These are phyloP conservation scores for Tethya wilhelma DNA, from an alignment of 37 sponge, comb jelly and placozoan species.

Conservation along the genomic window DNA sequence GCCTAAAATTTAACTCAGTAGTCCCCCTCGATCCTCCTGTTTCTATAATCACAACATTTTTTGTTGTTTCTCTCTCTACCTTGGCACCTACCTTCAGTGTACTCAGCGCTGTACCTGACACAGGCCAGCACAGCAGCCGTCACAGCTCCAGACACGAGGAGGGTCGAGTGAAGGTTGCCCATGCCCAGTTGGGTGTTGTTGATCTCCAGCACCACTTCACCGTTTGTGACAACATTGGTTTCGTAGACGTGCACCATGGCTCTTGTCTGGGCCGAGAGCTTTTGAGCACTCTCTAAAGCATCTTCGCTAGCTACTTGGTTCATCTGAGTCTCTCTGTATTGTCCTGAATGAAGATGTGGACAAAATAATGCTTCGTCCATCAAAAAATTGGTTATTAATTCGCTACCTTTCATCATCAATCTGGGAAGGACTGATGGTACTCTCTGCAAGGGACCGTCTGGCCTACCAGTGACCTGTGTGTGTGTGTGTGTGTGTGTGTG, in stretches of 20 bases:
- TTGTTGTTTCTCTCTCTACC: too few species aligned
- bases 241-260: constrained; percentile 62
- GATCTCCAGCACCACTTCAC: constrained; percentile 63
- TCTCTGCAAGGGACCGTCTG: constrained; percentile 11
- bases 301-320: constrained; percentile 4
- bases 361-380: too few species aligned
- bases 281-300: constrained; percentile 26
- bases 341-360: constrained; percentile 37
- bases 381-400: too few species aligned
- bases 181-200: constrained; percentile 59
- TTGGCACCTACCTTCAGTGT: too few species aligned
- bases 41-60: too few species aligned
- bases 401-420: constrained; percentile 39
- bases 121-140: constrained; percentile 49
- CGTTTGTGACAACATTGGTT: constrained; percentile 53
- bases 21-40: too few species aligned
- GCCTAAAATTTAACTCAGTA: not conserved
- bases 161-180: constrained; percentile 56
- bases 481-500: not conserved
- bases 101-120: not conserved
- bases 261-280: constrained; percentile 46
- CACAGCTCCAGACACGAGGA: constrained; percentile 28
- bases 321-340: constrained; percentile 56
- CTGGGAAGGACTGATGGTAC: constrained; percentile 25
- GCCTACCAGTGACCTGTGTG: not conserved